Conservation (phyloP, 2,888 invertebrate species). For the Trissolcus japonicus region DNA sequence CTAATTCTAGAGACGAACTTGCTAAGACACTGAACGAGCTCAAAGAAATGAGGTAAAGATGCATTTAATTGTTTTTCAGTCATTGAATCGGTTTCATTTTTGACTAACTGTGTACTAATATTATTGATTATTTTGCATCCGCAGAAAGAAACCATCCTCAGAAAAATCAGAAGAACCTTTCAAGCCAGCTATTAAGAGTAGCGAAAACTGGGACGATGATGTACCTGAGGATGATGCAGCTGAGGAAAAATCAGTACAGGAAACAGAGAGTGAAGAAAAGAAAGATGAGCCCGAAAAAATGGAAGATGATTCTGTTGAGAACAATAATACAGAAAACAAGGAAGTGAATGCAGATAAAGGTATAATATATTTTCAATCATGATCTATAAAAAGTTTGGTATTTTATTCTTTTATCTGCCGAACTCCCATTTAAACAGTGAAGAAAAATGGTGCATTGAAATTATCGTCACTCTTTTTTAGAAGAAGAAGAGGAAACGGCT, state of each 20-base stretch:
- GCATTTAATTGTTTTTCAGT: slow-evolving; percentile 17
- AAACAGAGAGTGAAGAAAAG: slow-evolving; percentile 71
- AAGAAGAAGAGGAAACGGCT: slow-evolving; percentile 20
- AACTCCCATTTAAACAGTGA: not conserved
- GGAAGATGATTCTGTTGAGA: slow-evolving; percentile 68
- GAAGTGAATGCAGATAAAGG: slow-evolving; percentile 68
- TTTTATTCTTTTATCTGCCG: no score
- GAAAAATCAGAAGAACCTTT: slow-evolving; percentile 20
- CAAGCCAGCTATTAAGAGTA: slow-evolving; percentile 63
- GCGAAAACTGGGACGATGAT: slow-evolving; percentile 67
- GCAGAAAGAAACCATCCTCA: slow-evolving; percentile 31
- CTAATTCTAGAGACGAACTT: slow-evolving; percentile 61
- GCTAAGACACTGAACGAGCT: slow-evolving; percentile 62
- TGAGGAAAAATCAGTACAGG: slow-evolving; percentile 69
- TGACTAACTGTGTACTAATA: no score
- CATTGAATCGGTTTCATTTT: not conserved
- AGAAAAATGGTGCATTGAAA: not conserved
- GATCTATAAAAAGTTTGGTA: no score
- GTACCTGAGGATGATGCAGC: slow-evolving; percentile 70
- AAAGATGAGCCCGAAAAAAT: slow-evolving; percentile 70
- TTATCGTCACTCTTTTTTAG: not conserved
- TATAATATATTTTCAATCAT: no score
- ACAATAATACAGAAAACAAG: slow-evolving; percentile 70
- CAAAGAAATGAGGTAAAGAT: slow-evolving; percentile 64
- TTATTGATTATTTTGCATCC: slow-evolving; percentile 2